Percentiles rank a stretch among this genome's conserved stretches.
phyloP scores from a whole-genome alignment of 2,113 vertebrate species.

The Pelodiscus sinensis region DNA sequence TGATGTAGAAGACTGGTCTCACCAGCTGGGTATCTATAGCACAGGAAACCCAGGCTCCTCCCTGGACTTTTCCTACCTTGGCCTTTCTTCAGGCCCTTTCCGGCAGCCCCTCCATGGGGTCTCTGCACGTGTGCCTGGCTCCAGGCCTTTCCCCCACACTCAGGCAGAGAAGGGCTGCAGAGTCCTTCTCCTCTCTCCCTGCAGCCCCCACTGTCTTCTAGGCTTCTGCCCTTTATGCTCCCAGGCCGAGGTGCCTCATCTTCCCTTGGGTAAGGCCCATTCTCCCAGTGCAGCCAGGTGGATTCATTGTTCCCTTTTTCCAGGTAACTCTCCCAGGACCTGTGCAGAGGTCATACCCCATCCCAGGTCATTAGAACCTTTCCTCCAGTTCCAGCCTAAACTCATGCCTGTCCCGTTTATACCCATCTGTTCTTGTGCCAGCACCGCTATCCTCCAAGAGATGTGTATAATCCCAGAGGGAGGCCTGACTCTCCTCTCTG shows the following conservation, averaged over 20 bases:
- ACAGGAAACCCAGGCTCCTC: too few relatives aligned
- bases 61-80: not conserved
- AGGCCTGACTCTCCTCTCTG: not conserved
- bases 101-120: not conserved
- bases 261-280: not conserved
- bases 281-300: not conserved
- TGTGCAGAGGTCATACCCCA: not conserved
- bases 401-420: not conserved
- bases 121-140: not conserved
- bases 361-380: not conserved
- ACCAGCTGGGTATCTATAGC: not conserved
- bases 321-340: not conserved
- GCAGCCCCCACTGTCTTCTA: not conserved
- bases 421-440: not conserved
- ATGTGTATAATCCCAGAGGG: not conserved
- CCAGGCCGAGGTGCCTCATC: not conserved
- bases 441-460: not conserved
- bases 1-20: not conserved
- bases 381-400: not conserved
- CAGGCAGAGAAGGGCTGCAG: too few relatives aligned
- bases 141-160: not conserved
- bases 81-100: not conserved
- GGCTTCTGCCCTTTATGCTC: not conserved
- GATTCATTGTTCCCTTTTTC: not conserved
- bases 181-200: not conserved